phyloP scores from a whole-genome alignment of 2,113 vertebrate genomes.

The Alligator mississippiensis region DNA sequence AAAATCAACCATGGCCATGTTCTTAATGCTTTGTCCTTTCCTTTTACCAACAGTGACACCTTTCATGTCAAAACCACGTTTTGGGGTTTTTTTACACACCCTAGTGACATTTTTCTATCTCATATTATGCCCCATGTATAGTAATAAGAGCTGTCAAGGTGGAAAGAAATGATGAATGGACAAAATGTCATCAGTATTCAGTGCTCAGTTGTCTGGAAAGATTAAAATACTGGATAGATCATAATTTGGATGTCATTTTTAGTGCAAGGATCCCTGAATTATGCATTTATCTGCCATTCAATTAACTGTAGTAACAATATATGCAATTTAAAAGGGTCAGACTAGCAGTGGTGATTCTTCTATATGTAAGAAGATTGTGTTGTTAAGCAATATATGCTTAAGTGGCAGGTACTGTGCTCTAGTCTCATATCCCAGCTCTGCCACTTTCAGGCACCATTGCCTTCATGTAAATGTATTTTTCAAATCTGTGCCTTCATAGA shows the following conservation, averaged over 20 bases:
- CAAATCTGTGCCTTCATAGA: slow-evolving; percentile 35
- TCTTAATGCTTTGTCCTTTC: background rate
- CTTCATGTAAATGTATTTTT: slow-evolving; percentile 7
- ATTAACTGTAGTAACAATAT: slow-evolving; percentile 35
- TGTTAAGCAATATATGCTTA: slow-evolving; percentile 57
- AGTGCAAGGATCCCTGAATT: slow-evolving; percentile 26
- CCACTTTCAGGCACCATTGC: slow-evolving; percentile 6
- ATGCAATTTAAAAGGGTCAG: slow-evolving; percentile 27
- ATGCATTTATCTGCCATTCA: slow-evolving; percentile 42
- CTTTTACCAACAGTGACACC: slow-evolving; percentile 11
- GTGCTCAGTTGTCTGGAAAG: background rate
- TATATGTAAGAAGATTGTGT: slow-evolving; percentile 42
- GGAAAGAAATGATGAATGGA: background rate
- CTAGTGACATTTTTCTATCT: slow-evolving; percentile 11
- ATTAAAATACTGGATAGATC: slow-evolving; percentile 37
- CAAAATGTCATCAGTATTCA: background rate
- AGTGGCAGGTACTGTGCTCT: slow-evolving; percentile 35
- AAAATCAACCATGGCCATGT: background rate
- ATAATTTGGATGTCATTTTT: slow-evolving; percentile 47
- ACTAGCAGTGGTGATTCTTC: background rate
- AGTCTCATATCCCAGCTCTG: slow-evolving; percentile 55
- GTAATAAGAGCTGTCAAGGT: slow-evolving; percentile 40
- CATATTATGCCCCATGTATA: background rate
- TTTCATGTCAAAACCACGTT: background rate
- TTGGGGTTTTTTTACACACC: background rate